A percentile compares a stretch with the other conserved stretches of the same genome.
phyloP scores from a whole-genome alignment of 2,797 vertebrate species.

The Oreochromis mossambicus region DNA sequence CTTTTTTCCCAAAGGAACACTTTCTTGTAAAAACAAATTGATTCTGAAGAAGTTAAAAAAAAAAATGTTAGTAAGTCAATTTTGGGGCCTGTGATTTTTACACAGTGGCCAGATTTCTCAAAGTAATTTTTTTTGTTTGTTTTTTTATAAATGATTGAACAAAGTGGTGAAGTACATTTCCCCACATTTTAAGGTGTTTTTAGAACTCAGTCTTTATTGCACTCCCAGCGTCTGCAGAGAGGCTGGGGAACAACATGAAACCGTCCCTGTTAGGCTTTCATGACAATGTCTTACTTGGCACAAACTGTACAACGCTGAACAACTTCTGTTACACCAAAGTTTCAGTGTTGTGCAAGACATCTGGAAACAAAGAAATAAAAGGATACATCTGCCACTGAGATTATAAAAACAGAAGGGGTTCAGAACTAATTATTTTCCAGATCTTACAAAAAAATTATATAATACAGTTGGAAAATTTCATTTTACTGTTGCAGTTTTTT shows the following conservation, averaged over 20 bases:
- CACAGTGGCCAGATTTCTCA: not conserved
- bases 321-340: not conserved
- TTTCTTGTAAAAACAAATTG: not conserved
- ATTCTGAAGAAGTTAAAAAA: not conserved
- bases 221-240: not conserved
- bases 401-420: not conserved
- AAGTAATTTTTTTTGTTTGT: not conserved
- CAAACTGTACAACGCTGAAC: not conserved
- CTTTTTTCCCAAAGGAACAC: not conserved
- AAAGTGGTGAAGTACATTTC: not conserved
- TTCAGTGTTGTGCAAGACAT: not conserved
- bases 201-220: not conserved
- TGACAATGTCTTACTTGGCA: not conserved
- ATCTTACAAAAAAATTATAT: not conserved
- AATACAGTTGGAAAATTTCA: not conserved
- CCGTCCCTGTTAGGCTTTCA: not conserved
- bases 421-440: not conserved
- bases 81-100: not conserved
- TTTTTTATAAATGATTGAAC: not conserved
- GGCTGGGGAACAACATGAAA: not conserved
- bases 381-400: not conserved
- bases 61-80: not conserved
- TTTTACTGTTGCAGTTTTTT: not conserved
- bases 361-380: not conserved
- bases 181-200: not conserved